Conservation (phyloP, 1,140 invertebrate species). For the Anagrus nilaparvatae region DNA sequence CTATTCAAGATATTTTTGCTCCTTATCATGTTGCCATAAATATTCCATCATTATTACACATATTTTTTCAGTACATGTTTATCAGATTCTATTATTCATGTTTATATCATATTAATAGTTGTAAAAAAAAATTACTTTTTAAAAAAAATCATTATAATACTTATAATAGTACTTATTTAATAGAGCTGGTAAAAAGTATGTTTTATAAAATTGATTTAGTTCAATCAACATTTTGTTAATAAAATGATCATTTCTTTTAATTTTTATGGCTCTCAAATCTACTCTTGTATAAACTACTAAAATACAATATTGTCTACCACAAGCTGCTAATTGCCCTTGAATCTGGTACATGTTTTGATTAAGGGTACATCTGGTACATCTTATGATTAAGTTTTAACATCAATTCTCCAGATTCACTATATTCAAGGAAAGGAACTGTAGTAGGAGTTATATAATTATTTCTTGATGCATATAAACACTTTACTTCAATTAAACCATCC, state of each 20-base stretch:
- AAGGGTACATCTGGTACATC: too few species aligned
- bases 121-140: slow-evolving; percentile 2
- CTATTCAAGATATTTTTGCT: slow-evolving; percentile 12
- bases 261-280: background rate
- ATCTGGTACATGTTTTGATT: slow-evolving; percentile 12
- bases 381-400: slow-evolving; percentile 1
- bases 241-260: background rate
- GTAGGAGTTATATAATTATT: background rate
- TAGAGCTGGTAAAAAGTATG: background rate
- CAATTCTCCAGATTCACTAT: background rate
- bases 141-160: background rate
- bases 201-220: background rate
- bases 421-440: background rate
- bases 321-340: slow-evolving; percentile 11
- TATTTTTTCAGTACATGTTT: too few species aligned
- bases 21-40: slow-evolving; percentile 4
- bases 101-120: too few species aligned
- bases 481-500: slow-evolving; percentile 12
- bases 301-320: background rate
- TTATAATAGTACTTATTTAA: background rate
- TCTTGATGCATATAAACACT: slow-evolving; percentile 4
- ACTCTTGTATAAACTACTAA: background rate
- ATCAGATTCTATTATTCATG: too few species aligned
- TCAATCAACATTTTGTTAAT: background rate
- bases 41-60: slow-evolving; percentile 7